These are phyloP conservation scores for Fistularia tabacaria DNA, from an alignment of 2,797 vertebrate species.

Conservation along the genomic window DNA sequence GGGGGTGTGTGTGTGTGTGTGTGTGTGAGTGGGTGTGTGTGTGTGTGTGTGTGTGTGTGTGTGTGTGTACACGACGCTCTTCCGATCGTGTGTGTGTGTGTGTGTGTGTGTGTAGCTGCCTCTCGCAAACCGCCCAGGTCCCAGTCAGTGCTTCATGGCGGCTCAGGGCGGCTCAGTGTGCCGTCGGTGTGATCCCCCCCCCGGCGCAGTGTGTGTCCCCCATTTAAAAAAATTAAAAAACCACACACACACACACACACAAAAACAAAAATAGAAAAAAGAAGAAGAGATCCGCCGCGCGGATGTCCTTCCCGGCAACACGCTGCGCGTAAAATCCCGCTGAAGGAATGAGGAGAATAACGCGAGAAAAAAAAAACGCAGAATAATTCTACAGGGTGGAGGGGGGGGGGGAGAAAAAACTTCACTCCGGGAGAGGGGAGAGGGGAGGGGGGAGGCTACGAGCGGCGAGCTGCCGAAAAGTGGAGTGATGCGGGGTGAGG, in stretches of 20 bases:
- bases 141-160: conserved; percentile 55
- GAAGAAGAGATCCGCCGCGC: conserved; percentile 20
- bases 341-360: no score
- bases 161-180: conserved; percentile 50
- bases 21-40: no score
- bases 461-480: conserved; percentile 28
- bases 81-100: conserved; percentile 10
- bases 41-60: conserved; percentile 29
- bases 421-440: conserved; percentile 25
- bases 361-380: no score
- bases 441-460: conserved; percentile 30
- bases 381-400: no score
- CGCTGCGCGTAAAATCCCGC: conserved; percentile 14
- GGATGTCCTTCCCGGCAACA: conserved; percentile 20
- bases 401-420: no score
- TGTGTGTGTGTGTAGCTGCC: neutral
- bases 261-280: conserved; percentile 12
- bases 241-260: neutral
- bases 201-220: conserved; percentile 55
- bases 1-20: no score
- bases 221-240: conserved; percentile 63
- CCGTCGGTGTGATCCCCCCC: conserved; percentile 45
- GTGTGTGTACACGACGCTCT: no score
- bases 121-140: conserved; percentile 16
- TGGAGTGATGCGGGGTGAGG: conserved; percentile 63